Base-by-base conservation (phyloP, 1,140 invertebrate genomes). In the Frieseomelitta varia region DNA sequence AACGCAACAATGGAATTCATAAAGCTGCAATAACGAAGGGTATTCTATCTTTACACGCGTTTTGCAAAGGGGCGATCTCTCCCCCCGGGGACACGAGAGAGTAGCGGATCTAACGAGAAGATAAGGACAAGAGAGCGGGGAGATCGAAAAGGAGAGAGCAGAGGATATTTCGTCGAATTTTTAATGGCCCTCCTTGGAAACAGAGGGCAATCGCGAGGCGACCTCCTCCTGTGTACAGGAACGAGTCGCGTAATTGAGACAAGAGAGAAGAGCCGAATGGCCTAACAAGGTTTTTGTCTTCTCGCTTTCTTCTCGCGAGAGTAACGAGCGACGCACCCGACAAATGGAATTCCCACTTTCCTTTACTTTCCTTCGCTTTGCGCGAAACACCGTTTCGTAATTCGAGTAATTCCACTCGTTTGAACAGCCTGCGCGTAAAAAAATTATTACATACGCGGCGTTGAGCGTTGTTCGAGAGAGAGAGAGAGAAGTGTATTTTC, bases 1-100 rank as follows among this genome's bases (percentile, higher is more conserved):
- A 72, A 34, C 17, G 47, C 39, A 39, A 51, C 65, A 84, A 84
- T 79, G 56, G 67, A 34, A 71, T 71, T 55, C 76, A 63, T 84
- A 34, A 55, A 72, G 34, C 30, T 61, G 53, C 24, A 27, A 84
- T 79, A 84, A 79, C 67, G 51, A 51, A n/a, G 24, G 12, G 30
- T 30, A 34, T 61, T 39, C 56, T 19, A 30, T 53, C 56, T 39
- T 71, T 79, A 34, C 61, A 27, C 14, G 75, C 61, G 30, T 30
- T 30, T 30, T 30, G 30, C 30, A 30, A 30, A 30, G 30, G 30
- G 30, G 30, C 30, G 30, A 2, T 30, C 2, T 30, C 14, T 34
- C 69, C 81, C 67, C 30, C n/a, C 0, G 39, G 67, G 81, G 53
- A 27, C 30, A 24, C 34, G 39, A 47, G 51, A 68, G 73, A 53